These are phyloP conservation scores for Actenoides lindsayi DNA, from an alignment of 2,113 vertebrate genomes.

Conservation along the genomic window DNA sequence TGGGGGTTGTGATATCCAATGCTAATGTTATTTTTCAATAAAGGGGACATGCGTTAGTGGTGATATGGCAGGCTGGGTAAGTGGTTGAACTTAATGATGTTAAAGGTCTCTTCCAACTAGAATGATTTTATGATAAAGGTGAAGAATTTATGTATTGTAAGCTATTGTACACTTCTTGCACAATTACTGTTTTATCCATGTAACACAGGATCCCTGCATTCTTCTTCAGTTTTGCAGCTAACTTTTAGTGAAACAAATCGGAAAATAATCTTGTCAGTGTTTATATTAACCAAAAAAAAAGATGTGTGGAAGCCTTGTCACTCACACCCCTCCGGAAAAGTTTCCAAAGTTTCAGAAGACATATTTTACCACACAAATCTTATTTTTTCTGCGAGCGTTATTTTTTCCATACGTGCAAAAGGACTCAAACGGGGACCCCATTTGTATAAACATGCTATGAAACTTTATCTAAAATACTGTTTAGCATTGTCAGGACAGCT, in stretches of 20 bases:
- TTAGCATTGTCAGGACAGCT: not conserved
- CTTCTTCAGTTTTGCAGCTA: not conserved
- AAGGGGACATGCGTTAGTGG: too few species aligned
- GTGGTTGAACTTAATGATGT: too few species aligned
- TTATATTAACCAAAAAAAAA: not conserved
- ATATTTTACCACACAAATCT: not conserved
- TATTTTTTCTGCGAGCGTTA: not conserved
- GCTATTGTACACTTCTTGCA: not conserved
- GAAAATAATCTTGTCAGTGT: not conserved
- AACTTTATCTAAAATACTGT: not conserved
- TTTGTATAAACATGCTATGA: not conserved
- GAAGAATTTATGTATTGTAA: not conserved
- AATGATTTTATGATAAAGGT: not conserved
- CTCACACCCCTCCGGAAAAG: not conserved
- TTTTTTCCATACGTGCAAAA: not conserved
- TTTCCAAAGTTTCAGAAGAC: not conserved
- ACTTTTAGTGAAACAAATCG: not conserved
- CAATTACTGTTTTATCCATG: not conserved
- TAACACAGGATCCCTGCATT: not conserved
- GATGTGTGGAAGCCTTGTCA: not conserved
- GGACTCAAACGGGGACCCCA: not conserved
- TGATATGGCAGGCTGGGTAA: too few species aligned
- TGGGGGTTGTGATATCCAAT: not conserved
- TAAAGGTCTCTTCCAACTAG: too few species aligned
- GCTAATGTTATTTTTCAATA: not conserved